Evolutionary conservation across 2,797 vertebrate species (phyloP).

Genomic region (Arctocebus calabarensis): DNA sequence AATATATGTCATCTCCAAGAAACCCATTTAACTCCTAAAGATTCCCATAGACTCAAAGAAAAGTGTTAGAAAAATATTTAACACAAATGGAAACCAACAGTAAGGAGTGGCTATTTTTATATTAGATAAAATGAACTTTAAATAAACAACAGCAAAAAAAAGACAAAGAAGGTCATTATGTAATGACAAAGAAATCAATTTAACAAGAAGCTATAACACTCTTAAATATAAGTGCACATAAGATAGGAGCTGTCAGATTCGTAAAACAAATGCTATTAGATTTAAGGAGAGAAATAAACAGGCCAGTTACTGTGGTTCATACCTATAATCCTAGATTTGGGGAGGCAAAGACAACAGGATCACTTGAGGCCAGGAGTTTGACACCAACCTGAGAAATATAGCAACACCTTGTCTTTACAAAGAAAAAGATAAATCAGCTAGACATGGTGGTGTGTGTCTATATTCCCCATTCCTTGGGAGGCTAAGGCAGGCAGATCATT

Average conservation of each 20-base stretch:
- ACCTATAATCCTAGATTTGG: no score
- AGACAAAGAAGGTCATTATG: not conserved
- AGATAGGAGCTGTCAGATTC: not conserved
- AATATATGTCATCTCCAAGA: not conserved
- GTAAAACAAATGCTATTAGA: not conserved
- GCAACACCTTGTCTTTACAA: no score
- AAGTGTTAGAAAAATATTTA: not conserved
- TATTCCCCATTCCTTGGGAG: not conserved
- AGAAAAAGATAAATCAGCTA: no score
- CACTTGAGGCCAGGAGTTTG: no score
- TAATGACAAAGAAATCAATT: not conserved
- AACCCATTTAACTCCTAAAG: not conserved
- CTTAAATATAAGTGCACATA: not conserved
- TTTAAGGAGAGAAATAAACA: not conserved
- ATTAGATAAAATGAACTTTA: not conserved
- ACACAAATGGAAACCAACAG: not conserved
- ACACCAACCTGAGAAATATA: no score
- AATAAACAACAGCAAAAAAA: not conserved
- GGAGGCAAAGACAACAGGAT: no score
- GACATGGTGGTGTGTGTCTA: not conserved
- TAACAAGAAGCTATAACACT: not conserved
- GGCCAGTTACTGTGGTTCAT: no score
- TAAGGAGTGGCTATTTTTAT: not conserved
- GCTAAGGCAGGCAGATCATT: not conserved
- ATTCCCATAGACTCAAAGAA: not conserved